Base-by-base conservation (phyloP, 2,113 vertebrate species). In the Hypocryptadius cinnamomeus region DNA sequence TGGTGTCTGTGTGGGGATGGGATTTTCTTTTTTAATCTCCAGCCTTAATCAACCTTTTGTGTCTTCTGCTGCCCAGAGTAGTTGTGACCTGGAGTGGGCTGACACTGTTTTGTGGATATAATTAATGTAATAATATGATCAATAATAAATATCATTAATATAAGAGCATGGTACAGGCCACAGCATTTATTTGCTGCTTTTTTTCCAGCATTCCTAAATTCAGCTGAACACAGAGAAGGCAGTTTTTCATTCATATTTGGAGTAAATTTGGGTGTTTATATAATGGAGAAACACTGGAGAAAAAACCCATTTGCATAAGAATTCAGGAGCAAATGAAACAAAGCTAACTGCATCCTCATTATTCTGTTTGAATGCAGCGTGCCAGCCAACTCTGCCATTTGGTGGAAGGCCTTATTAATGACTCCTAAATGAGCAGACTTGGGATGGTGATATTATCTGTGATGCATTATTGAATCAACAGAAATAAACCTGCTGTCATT, bases 401-500 rank as follows among this genome's bases (percentile, higher is more conserved):
- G 82, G 73, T 87, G 57, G 60, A 79, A 84, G 86, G 69, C 39
- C 53, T 92, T 87, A 92, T 82, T 93, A 88, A 79, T 87, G 74
- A 76, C 45, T 87, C 53, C 73, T 72, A 47, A 89, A 69, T 27
- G 65, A 88, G 80, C 77, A 79, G 89, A n/a, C 44, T 89, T 89
- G 40, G 65, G 45, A 5, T 69, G 57, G 68, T 74, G 91, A 56
- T 68, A 30, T 44, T 73, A 66, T 56, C 65, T 84, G 40, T 22
- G 66, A 79, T 87, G 66, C 61, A 25, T 93, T 92, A 92, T 89
- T 92, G 90, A 82, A 94, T 73, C 90, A 94, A 85, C 85, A 93
- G 92, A 78, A 90, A 73, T 59, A 90, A 87, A 80, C 79, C 76
- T 90, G 73, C 91, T 94, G 76, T 93, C 89, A 87, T 94, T 93